A percentile compares a stretch with the other conserved stretches of the same genome.
Evolutionary conservation across 2,113 vertebrate genomes (phyloP).

Genomic region (Hippolais icterina): DNA sequence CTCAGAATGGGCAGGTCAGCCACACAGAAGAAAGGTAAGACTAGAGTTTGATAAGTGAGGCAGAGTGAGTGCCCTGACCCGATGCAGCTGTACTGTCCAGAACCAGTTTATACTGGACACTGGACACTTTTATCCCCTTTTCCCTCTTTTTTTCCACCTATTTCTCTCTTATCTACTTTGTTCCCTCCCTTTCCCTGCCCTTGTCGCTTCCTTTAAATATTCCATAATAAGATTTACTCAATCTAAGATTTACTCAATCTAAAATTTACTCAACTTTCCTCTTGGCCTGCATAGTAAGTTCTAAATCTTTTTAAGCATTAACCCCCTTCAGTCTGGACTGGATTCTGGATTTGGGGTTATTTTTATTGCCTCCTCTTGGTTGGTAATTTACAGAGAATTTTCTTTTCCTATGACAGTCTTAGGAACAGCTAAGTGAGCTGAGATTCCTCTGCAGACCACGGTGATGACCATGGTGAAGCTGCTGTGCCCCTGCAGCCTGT

Average conservation of each 20-base stretch:
- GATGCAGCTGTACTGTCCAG: background rate
- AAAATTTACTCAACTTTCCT: background rate
- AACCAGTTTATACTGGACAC: background rate
- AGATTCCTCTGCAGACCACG: rapidly evolving
- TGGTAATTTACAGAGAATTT: background rate
- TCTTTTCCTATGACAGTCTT: background rate
- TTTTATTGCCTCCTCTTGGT: background rate
- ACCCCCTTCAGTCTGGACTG: background rate
- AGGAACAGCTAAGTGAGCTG: background rate
- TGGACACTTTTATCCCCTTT: background rate
- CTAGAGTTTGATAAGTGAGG: background rate
- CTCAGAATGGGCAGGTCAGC: background rate
- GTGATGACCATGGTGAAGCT: no score
- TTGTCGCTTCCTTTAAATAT: rapidly evolving
- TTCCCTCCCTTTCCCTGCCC: background rate
- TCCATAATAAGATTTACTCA: background rate
- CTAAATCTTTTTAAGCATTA: background rate
- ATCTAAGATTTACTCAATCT: background rate
- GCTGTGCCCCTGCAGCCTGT: background rate
- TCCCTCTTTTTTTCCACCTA: background rate
- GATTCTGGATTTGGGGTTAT: background rate
- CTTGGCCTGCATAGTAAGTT: background rate
- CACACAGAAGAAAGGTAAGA: background rate
- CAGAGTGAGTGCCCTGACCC: background rate
- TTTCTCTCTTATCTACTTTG: background rate